phyloP scores from a whole-genome alignment of 1,140 invertebrate genomes.

The Caenorhabditis brenneri region DNA sequence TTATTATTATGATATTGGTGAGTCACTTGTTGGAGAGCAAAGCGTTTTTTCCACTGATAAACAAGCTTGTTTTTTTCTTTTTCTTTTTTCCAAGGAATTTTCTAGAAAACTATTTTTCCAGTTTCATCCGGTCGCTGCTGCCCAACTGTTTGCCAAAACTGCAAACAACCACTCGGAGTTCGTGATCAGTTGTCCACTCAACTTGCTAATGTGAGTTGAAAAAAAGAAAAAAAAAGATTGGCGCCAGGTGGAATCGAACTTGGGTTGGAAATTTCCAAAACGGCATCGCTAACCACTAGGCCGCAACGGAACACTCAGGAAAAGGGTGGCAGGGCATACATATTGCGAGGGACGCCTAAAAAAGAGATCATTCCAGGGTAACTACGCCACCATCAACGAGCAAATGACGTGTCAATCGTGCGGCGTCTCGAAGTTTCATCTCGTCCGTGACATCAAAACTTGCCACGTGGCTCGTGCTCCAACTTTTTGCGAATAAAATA shows the following conservation, averaged over 20 bases:
- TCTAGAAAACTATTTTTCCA: no score
- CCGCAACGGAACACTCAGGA: no score
- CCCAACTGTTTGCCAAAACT: slow-evolving; percentile 4
- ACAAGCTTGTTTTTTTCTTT: no score
- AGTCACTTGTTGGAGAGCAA: neutral
- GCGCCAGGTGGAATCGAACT: no score
- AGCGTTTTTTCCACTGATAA: no score
- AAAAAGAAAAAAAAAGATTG: no score
- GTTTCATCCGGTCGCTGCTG: slow-evolving; percentile 49
- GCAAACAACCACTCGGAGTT: slow-evolving; percentile 4
- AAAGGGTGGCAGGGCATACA: no score
- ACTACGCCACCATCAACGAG: slow-evolving; percentile 45
- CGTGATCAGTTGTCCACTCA: slow-evolving; percentile 15
- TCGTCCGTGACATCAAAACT: slow-evolving; percentile 41
- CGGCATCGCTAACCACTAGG: no score
- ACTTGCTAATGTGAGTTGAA: slow-evolving; percentile 44
- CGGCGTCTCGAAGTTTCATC: slow-evolving; percentile 26
- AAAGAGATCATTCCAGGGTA: slow-evolving; percentile 37
- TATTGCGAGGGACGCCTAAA: no score
- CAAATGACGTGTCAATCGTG: slow-evolving; percentile 43
- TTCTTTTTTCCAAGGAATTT: no score
- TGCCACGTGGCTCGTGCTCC: slow-evolving; percentile 10
- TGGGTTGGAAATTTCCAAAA: no score
- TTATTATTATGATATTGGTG: slow-evolving; percentile 50
- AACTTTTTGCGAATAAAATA: slow-evolving; percentile 17